Conservation (phyloP, 2,113 vertebrate species). For the Sula dactylatra region DNA sequence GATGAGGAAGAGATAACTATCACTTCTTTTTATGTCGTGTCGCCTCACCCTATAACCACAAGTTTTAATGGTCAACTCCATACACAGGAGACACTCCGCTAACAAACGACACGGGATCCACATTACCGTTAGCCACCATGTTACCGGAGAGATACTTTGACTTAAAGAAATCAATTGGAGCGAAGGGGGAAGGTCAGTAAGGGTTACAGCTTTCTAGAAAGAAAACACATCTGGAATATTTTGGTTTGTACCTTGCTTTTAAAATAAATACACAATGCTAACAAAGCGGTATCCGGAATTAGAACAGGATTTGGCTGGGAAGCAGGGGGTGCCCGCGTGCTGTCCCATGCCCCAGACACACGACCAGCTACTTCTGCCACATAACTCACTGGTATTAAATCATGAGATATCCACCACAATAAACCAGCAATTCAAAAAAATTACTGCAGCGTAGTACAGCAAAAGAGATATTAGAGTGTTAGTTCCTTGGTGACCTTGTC, state of each 20-base stretch:
- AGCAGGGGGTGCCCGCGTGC: not conserved
- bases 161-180: not conserved
- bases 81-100: not conserved
- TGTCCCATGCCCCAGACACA: not conserved
- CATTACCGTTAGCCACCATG: not conserved
- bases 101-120: not conserved
- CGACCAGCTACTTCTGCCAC: not conserved
- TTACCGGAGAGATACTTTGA: not conserved
- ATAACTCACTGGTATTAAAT: fast-evolving
- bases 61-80: not conserved
- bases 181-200: not conserved
- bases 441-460: not conserved
- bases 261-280: not conserved
- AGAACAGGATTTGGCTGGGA: not conserved
- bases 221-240: not conserved
- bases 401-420: not conserved
- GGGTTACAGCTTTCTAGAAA: not conserved
- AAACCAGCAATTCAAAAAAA: not conserved
- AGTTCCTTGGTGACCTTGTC: not conserved
- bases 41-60: not conserved
- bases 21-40: not conserved
- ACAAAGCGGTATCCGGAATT: not conserved
- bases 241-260: not conserved
- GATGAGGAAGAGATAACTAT: not conserved
- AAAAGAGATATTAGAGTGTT: not conserved